Conservation (phyloP, 2,797 vertebrate species). For the Pangasius macronema region DNA sequence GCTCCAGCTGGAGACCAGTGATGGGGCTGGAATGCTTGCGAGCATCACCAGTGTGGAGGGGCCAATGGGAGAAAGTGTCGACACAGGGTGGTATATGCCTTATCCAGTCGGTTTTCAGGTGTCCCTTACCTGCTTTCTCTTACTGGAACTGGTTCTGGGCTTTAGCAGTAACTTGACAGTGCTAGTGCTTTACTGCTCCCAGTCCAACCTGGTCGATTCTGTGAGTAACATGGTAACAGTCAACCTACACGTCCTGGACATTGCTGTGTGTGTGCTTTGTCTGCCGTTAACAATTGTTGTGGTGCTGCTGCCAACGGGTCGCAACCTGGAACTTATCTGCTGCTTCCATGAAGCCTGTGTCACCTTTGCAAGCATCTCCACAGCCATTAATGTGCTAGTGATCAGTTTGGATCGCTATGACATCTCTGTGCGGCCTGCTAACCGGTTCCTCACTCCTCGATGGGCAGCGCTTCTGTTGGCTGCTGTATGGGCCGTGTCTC, state of each 20-base stretch:
- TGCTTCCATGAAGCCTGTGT: conserved; percentile 98
- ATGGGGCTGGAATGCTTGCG: conserved; percentile 70
- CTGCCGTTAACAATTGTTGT: conserved; percentile 96
- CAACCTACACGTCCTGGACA: conserved; percentile 97
- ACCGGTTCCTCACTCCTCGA: conserved; percentile 95
- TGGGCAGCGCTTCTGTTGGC: conserved; percentile 90
- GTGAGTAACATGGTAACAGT: conserved; percentile 99
- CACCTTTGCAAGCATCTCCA: conserved; percentile 95
- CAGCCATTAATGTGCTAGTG: conserved; percentile 95
- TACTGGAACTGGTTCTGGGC: conserved; percentile 96
- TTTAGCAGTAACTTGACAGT: conserved; percentile 98
- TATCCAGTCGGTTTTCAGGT: conserved; percentile 93
- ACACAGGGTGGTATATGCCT: conserved; percentile 72
- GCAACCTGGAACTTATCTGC: conserved; percentile 91
- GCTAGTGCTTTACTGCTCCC: conserved; percentile 97
- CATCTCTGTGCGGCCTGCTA: conserved; percentile 97
- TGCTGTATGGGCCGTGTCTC: conserved; percentile 93
- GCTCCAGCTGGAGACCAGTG: conserved; percentile 48
- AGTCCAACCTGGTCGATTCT: conserved; percentile 98
- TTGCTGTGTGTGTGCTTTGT: conserved; percentile 94
- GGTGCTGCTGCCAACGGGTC: conserved; percentile 89
- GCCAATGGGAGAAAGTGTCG: conserved; percentile 27
- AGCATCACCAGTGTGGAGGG: conserved; percentile 93
- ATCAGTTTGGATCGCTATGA: conserved; percentile 97
- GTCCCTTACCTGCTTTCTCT: conserved; percentile 93